These are phyloP conservation scores for Trachelipus rathkii DNA, from an alignment of 1,140 invertebrate species.

Conservation along the genomic window DNA sequence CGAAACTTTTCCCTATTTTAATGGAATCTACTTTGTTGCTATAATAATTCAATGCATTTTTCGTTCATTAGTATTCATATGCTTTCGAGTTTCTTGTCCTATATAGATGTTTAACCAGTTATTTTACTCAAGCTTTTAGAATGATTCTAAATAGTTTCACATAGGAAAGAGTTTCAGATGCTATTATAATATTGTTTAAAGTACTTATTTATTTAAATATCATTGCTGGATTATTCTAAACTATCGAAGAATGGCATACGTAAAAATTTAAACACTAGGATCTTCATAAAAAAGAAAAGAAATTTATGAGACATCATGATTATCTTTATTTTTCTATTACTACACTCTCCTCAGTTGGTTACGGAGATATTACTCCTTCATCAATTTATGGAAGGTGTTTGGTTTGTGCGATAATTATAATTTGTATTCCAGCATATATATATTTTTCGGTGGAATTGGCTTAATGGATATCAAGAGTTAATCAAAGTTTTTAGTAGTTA, in stretches of 20 bases:
- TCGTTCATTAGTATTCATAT: neutral
- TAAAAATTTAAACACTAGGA: neutral
- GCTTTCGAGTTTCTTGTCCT: neutral
- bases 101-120: neutral
- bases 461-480: neutral
- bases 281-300: neutral
- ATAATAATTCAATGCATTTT: neutral
- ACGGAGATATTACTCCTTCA: neutral
- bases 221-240: neutral
- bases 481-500: neutral
- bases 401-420: neutral
- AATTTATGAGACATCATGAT: neutral
- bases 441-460: neutral
- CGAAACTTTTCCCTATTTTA: neutral
- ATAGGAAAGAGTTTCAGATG: neutral
- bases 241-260: neutral
- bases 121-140: neutral
- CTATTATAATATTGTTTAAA: neutral
- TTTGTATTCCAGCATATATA: neutral
- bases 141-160: neutral
- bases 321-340: neutral
- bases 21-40: neutral
- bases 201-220: neutral
- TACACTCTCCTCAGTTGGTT: neutral
- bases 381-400: neutral